A percentile compares a stretch with the other conserved stretches of the same genome.
These are phyloP conservation scores for Erethizon dorsatum DNA, from an alignment of 2,797 vertebrate species.

Conservation along the genomic window DNA sequence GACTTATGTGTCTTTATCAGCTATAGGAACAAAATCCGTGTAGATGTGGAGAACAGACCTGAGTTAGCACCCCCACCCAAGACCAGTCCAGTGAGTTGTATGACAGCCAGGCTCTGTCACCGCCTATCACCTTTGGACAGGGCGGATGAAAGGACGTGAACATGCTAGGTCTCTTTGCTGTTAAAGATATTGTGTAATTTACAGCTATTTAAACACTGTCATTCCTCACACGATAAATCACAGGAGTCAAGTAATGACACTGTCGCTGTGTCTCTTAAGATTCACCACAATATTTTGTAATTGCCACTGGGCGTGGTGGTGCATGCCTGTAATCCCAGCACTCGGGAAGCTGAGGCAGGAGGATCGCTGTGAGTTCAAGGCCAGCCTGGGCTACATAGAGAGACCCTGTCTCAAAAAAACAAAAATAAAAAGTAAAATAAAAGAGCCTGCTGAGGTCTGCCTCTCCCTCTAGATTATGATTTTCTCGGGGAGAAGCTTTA, in stretches of 20 bases:
- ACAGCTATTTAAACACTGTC: not conserved
- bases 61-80: accelerated
- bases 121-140: not conserved
- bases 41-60: accelerated
- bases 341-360: not conserved
- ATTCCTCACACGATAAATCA: accelerated
- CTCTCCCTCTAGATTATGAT: not conserved
- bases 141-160: too few species aligned
- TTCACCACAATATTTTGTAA: not conserved
- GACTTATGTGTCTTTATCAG: not conserved
- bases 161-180: accelerated
- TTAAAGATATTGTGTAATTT: not conserved
- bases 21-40: not conserved
- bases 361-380: not conserved
- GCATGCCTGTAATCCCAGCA: not conserved
- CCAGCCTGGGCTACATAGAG: not conserved
- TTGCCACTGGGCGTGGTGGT: not conserved
- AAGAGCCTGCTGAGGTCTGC: not conserved
- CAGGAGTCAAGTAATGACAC: accelerated
- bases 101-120: not conserved
- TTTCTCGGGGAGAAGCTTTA: not conserved
- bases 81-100: too few species aligned
- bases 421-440: not conserved
- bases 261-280: not conserved
- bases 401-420: not conserved